A percentile compares a stretch with the other conserved stretches of the same genome.
Evolutionary conservation across 1,140 invertebrate species (phyloP).

Genomic region (Ylistrum balloti): DNA sequence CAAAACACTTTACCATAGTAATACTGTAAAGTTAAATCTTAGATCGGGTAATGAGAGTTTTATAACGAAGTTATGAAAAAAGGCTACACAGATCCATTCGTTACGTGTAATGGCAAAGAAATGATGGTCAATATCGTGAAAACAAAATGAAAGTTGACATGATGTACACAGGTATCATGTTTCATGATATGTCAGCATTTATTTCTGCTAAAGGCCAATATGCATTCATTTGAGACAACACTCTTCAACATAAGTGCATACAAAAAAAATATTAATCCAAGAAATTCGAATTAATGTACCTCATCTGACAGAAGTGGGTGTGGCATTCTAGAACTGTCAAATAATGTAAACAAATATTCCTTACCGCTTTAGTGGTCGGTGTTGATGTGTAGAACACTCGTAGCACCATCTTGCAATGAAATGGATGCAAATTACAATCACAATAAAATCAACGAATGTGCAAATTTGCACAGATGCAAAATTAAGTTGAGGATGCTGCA

Average conservation of each 20-base stretch:
- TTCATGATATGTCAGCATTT: constrained; percentile 10
- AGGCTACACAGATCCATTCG: too few relatives aligned
- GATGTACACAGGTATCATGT: neutral
- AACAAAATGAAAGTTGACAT: constrained; percentile 24
- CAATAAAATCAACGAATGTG: neutral
- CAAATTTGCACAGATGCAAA: constrained; percentile 12
- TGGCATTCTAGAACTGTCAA: constrained; percentile 47
- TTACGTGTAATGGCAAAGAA: too few relatives aligned
- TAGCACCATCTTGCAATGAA: constrained; percentile 58
- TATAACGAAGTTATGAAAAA: too few relatives aligned
- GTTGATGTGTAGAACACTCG: constrained; percentile 62
- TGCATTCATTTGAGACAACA: neutral
- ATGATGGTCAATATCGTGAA: too few relatives aligned
- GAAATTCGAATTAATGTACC: neutral
- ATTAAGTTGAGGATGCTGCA: constrained; percentile 50
- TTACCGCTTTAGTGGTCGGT: constrained; percentile 57
- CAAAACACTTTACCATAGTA: too few relatives aligned
- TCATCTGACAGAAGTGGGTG: neutral
- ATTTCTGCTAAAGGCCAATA: neutral
- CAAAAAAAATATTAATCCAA: neutral
- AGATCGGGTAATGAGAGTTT: too few relatives aligned
- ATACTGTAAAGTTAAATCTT: too few relatives aligned
- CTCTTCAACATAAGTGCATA: neutral
- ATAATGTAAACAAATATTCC: constrained; percentile 56
- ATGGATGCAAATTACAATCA: neutral